Evolutionary conservation across 53 echinoderm and acorn worm species (phyloP).

Genomic region (Glandiceps talaboti): DNA sequence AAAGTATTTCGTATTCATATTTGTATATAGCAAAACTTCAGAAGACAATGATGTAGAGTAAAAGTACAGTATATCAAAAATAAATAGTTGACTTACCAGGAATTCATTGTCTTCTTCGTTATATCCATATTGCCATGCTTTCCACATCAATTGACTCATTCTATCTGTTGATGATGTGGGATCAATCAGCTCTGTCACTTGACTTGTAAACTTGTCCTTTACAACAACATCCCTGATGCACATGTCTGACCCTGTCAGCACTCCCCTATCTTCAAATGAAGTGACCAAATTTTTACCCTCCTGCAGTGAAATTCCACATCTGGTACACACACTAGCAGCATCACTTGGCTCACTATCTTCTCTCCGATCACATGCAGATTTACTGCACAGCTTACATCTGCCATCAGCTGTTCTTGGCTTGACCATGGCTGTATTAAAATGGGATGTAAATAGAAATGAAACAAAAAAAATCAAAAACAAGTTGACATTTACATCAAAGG

Average conservation of each 20-base stretch:
- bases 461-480: too few relatives aligned
- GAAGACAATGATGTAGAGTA: too few relatives aligned
- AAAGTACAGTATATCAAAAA: too few relatives aligned
- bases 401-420: neutral
- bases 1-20: too few relatives aligned
- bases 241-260: neutral
- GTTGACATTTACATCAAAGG: too few relatives aligned
- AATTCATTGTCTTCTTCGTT: neutral
- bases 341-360: neutral
- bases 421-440: neutral
- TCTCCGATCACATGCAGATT: neutral
- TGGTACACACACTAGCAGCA: neutral
- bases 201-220: neutral
- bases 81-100: too few relatives aligned
- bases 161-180: slow-evolving; percentile 6
- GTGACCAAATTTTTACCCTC: neutral
- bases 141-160: slow-evolving; percentile 9
- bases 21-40: too few relatives aligned
- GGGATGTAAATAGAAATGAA: too few relatives aligned
- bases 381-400: neutral
- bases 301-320: slow-evolving; percentile 2
- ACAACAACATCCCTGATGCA: neutral
- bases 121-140: slow-evolving; percentile 19
- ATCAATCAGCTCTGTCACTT: neutral
- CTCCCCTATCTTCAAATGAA: neutral